A percentile compares a stretch with the other conserved stretches of the same genome.
Conservation (phyloP, 2,113 vertebrate species). For the Chamaetylas fuelleborni region DNA sequence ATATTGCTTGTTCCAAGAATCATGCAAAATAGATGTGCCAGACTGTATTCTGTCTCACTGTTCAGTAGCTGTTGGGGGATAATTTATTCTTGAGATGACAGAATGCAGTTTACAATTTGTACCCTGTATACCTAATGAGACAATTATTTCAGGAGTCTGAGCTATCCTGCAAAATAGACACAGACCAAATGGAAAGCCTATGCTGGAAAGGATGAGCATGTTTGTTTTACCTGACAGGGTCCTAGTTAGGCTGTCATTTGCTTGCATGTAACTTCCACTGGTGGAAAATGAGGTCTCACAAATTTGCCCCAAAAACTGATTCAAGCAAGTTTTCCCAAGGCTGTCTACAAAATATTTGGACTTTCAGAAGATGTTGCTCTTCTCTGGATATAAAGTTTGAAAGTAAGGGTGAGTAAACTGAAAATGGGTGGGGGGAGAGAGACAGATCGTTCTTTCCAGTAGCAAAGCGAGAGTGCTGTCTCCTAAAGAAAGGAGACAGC, state of each 20-base stretch:
- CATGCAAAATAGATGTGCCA: background rate
- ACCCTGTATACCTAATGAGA: conserved; percentile 11
- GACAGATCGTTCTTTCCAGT: background rate
- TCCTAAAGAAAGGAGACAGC: background rate
- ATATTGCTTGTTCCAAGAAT: background rate
- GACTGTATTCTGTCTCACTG: background rate
- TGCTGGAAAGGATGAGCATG: background rate
- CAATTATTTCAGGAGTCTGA: conserved; percentile 27
- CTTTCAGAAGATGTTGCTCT: background rate
- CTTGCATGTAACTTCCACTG: background rate
- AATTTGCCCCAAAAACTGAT: background rate
- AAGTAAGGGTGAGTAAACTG: background rate
- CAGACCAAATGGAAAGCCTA: background rate
- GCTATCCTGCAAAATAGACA: background rate
- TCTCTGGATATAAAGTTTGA: background rate
- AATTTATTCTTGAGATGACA: conserved; percentile 23
- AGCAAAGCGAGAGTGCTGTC: background rate
- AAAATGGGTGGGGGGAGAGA: background rate
- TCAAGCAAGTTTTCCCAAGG: background rate
- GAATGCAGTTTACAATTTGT: conserved; percentile 29
- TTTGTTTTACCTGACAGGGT: background rate
- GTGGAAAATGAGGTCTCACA: background rate
- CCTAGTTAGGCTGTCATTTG: background rate
- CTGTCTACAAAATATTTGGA: background rate
- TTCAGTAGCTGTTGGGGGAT: background rate